Evolutionary conservation across 2,888 invertebrate species (phyloP).

Genomic region (Rosalia funebris): DNA sequence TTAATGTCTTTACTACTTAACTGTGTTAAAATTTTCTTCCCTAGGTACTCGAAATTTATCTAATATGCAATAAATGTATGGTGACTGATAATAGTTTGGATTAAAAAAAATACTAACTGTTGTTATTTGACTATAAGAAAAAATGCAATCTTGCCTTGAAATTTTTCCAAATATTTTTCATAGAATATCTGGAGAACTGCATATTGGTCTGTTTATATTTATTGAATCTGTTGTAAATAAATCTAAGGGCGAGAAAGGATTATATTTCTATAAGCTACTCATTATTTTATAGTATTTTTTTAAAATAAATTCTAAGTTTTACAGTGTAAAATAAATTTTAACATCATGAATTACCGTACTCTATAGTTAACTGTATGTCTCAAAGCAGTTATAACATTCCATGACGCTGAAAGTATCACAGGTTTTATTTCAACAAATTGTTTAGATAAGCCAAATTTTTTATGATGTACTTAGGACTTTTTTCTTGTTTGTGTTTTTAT

Average conservation of each 20-base stretch:
- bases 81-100: constrained; percentile 36
- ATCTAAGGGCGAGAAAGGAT: constrained; percentile 23
- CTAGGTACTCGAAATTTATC: constrained; percentile 23
- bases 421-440: constrained; percentile 38
- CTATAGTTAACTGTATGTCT: constrained; percentile 38
- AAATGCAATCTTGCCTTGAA: constrained; percentile 54
- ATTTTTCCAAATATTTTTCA: constrained; percentile 30
- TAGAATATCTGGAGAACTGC: constrained; percentile 30
- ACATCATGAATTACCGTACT: too few relatives aligned
- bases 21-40: constrained; percentile 24
- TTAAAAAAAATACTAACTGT: constrained; percentile 32
- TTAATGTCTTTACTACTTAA: constrained; percentile 11
- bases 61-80: constrained; percentile 37
- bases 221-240: constrained; percentile 42
- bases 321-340: constrained; percentile 10
- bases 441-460: constrained; percentile 36
- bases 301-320: background rate
- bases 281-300: constrained; percentile 26
- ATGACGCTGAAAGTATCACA: constrained; percentile 27
- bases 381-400: constrained; percentile 45
- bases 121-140: constrained; percentile 34
- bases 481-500: constrained; percentile 44
- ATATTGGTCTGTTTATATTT: constrained; percentile 36
- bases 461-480: constrained; percentile 23
- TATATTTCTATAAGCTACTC: constrained; percentile 29